Conservation (phyloP, 2,113 vertebrate species). For the Rhynchomys soricoides region DNA sequence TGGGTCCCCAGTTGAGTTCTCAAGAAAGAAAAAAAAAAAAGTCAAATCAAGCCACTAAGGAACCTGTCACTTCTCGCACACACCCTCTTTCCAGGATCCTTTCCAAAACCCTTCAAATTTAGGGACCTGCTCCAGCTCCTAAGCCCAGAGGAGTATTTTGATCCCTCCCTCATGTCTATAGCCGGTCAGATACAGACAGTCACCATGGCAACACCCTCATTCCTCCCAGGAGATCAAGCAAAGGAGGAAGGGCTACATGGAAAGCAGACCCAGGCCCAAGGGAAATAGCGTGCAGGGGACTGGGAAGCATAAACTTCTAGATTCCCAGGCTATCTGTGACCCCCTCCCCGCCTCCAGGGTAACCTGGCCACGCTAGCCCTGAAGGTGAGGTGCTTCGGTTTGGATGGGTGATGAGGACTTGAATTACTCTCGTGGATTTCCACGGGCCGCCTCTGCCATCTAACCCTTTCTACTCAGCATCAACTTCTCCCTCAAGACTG, state of each 20-base stretch:
- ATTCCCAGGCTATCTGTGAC: not conserved
- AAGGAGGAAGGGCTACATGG: slow-evolving; percentile 30
- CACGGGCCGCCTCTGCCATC: not conserved
- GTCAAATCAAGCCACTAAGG: not conserved
- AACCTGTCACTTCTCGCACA: not conserved
- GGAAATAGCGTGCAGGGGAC: not conserved
- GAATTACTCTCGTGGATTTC: not conserved
- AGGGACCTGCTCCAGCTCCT: not conserved
- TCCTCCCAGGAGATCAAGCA: slow-evolving; percentile 75
- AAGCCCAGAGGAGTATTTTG: slow-evolving; percentile 14
- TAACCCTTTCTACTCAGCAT: not conserved
- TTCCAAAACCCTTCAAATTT: not conserved
- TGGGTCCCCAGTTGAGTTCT: not conserved
- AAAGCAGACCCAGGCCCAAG: slow-evolving; percentile 10
- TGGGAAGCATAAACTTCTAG: not conserved
- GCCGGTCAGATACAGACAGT: slow-evolving; percentile 68
- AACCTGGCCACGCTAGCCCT: not conserved
- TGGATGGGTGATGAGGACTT: not conserved
- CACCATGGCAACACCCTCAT: slow-evolving; percentile 84
- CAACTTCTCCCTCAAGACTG: not conserved
- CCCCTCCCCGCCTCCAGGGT: not conserved
- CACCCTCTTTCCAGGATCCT: not conserved
- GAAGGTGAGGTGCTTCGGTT: not conserved
- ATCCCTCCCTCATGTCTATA: slow-evolving; percentile 58
- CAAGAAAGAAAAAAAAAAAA: slow-evolving; percentile 13